A percentile compares a stretch with the other conserved stretches of the same genome.
These are phyloP conservation scores for Ectemnius lituratus DNA, from an alignment of 2,888 invertebrate species.

Conservation along the genomic window DNA sequence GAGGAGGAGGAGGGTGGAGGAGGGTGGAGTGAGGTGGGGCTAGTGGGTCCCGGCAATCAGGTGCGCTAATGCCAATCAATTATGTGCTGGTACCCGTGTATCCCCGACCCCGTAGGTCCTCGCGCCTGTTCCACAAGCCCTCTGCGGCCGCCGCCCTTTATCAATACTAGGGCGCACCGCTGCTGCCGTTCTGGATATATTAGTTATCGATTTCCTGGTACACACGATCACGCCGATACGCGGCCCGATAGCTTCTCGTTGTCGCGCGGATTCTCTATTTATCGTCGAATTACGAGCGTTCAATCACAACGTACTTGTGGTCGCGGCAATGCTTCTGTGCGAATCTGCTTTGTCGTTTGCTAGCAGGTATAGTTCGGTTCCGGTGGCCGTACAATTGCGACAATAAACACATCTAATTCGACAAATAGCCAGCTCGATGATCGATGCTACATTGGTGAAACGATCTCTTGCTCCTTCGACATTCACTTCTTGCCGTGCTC, in stretches of 20 bases:
- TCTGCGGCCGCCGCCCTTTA: constrained; percentile 52
- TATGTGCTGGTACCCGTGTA: constrained; percentile 68
- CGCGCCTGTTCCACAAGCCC: constrained; percentile 40
- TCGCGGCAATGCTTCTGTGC: too few species aligned
- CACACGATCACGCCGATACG: constrained; percentile 26
- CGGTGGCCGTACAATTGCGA: too few species aligned
- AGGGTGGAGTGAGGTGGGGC: constrained; percentile 20
- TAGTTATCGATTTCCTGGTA: constrained; percentile 65
- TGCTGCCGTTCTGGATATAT: constrained; percentile 54
- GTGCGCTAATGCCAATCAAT: constrained; percentile 77
- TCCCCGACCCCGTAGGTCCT: constrained; percentile 25
- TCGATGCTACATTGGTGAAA: too few species aligned
- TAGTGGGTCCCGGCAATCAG: constrained; percentile 69
- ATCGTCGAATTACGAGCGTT: too few species aligned
- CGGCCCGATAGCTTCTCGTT: constrained; percentile 29
- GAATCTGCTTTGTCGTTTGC: too few species aligned
- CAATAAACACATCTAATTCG: too few species aligned
- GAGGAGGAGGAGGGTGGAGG: constrained; percentile 31
- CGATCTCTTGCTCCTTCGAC: too few species aligned
- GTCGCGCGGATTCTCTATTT: constrained; percentile 1
- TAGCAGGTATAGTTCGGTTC: too few species aligned
- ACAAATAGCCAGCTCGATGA: too few species aligned
- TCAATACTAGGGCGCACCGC: constrained; percentile 59
- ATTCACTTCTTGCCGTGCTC: too few species aligned
- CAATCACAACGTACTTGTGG: too few species aligned